Evolutionary conservation across 2,113 vertebrate genomes (phyloP).

Genomic region (Dicaeum eximium): DNA sequence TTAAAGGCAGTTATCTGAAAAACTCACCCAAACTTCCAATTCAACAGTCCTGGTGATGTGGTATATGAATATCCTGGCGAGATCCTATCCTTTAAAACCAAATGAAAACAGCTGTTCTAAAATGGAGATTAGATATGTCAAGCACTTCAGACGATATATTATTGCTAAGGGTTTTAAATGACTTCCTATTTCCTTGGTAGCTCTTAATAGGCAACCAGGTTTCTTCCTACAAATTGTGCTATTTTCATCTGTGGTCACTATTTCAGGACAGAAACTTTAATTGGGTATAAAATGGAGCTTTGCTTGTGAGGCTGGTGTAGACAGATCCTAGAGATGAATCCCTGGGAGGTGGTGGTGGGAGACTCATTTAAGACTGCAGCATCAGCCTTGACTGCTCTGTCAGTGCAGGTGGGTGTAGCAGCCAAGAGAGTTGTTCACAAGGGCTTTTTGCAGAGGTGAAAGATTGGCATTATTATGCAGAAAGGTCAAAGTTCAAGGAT

Average conservation of each 20-base stretch:
- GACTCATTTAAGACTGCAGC: neutral
- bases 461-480: neutral
- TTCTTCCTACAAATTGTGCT: neutral
- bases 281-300: neutral
- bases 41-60: neutral
- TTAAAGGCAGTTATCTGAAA: neutral
- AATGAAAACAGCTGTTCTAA: neutral
- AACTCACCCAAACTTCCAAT: neutral
- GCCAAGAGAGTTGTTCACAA: neutral
- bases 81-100: neutral
- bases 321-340: neutral
- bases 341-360: neutral
- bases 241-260: neutral
- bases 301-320: neutral
- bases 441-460: neutral
- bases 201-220: neutral
- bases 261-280: neutral
- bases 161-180: neutral
- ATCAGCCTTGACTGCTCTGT: accelerated
- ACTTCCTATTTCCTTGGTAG: neutral
- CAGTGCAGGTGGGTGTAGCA: neutral
- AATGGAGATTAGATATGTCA: neutral
- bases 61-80: neutral
- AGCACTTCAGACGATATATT: neutral
- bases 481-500: neutral